phyloP scores from a whole-genome alignment of 2,113 vertebrate species.

The Emydura subglobosa region DNA sequence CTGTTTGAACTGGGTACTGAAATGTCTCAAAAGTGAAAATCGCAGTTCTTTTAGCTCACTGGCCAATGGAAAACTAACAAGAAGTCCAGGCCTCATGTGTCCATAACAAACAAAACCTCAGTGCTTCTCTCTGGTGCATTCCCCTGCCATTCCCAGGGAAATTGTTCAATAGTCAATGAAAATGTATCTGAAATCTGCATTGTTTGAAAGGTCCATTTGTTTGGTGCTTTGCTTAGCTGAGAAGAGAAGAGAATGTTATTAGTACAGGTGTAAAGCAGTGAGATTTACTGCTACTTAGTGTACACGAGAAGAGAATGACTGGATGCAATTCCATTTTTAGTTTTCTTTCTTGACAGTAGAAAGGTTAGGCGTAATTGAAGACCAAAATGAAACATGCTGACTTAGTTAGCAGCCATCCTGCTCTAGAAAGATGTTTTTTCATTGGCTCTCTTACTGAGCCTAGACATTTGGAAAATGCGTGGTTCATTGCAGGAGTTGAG shows the following conservation, averaged over 20 bases:
- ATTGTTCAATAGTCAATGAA: not conserved
- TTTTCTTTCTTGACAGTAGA: not conserved
- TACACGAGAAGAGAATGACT: not conserved
- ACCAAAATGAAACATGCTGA: not conserved
- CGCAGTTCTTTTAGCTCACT: not conserved
- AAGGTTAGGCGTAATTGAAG: not conserved
- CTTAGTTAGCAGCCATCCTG: not conserved
- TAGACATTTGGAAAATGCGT: not conserved
- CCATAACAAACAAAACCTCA: accelerated
- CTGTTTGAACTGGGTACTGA: not conserved
- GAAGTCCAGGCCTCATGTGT: not conserved
- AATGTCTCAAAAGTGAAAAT: not conserved
- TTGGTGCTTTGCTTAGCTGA: not conserved
- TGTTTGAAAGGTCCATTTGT: not conserved
- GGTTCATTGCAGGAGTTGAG: not conserved
- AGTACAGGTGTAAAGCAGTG: not conserved
- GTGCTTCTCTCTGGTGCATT: not conserved
- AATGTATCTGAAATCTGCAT: not conserved
- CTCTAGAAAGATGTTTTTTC: not conserved
- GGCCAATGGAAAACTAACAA: not conserved
- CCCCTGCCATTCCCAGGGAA: not conserved
- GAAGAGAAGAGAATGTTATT: not conserved
- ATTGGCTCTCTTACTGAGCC: not conserved
- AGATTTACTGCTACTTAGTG: not conserved
- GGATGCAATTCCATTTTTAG: not conserved